Evolutionary conservation across 2,113 vertebrate species (phyloP).

Genomic region (Bubo bubo): DNA sequence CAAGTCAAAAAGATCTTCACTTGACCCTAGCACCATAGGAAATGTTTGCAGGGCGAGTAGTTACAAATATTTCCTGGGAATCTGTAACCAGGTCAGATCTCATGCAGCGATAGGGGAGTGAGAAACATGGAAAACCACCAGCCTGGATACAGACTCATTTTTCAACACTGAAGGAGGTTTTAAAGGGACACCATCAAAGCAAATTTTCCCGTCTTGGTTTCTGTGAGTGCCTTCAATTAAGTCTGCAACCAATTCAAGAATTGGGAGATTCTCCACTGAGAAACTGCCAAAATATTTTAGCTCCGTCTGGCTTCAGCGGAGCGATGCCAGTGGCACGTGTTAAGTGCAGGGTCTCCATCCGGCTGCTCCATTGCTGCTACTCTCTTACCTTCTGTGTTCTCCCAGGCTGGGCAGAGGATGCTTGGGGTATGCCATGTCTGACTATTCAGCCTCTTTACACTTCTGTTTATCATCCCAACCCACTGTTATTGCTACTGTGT

Average conservation of each 20-base stretch:
- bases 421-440: not conserved
- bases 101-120: fast-evolving
- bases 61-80: not conserved
- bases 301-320: not conserved
- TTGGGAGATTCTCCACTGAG: not conserved
- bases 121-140: not conserved
- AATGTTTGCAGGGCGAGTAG: not conserved
- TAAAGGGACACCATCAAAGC: not conserved
- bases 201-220: not conserved
- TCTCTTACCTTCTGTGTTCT: not conserved
- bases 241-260: not conserved
- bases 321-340: not conserved
- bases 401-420: not conserved
- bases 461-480: not conserved
- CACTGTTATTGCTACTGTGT: not conserved
- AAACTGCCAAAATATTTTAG: not conserved
- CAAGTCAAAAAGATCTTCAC: not conserved
- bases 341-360: not conserved
- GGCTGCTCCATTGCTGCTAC: not conserved
- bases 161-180: not conserved
- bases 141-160: not conserved
- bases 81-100: not conserved
- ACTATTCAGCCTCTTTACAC: fast-evolving
- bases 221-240: not conserved
- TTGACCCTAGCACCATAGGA: not conserved